Percentiles rank a stretch among this genome's conserved stretches.
Conservation (phyloP, 1,140 invertebrate genomes). For the Lepidurus packardi region DNA sequence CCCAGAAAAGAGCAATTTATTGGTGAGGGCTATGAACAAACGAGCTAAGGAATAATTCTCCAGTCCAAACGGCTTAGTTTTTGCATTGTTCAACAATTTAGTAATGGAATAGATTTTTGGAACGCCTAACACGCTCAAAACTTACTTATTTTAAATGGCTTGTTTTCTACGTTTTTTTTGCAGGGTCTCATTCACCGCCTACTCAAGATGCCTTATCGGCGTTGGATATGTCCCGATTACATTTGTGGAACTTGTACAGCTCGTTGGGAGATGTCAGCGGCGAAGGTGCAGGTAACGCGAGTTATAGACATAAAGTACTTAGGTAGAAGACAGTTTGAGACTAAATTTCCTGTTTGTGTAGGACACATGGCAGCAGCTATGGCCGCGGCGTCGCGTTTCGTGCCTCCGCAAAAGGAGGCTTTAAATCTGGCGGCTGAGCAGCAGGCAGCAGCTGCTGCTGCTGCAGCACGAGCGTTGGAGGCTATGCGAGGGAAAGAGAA, state of each 20-base stretch:
- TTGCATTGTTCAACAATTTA: neutral
- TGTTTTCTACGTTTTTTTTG: neutral
- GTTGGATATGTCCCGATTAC: constrained; percentile 66
- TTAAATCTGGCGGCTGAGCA: constrained; percentile 51
- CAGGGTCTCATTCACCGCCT: constrained; percentile 45
- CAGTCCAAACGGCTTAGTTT: neutral
- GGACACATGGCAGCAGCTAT: constrained; percentile 36
- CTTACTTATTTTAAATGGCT: constrained; percentile 16
- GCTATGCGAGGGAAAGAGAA: constrained; percentile 43
- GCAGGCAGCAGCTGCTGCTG: constrained; percentile 38
- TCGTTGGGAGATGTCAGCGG: constrained; percentile 51
- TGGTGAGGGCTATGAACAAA: neutral
- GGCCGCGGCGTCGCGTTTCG: constrained; percentile 44
- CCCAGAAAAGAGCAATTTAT: neutral
- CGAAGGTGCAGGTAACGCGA: constrained; percentile 30
- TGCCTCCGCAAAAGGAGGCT: constrained; percentile 53
- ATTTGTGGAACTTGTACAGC: constrained; percentile 75
- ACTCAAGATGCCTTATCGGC: constrained; percentile 54
- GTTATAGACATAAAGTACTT: neutral
- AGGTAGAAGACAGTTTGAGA: neutral
- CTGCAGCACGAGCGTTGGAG: constrained; percentile 45
- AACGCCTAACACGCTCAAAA: neutral
- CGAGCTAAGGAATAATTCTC: constrained; percentile 1
- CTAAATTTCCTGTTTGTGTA: constrained; percentile 13
- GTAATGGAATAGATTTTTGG: neutral